Conservation (phyloP, 1,140 invertebrate genomes). For the Ostrea edulis region DNA sequence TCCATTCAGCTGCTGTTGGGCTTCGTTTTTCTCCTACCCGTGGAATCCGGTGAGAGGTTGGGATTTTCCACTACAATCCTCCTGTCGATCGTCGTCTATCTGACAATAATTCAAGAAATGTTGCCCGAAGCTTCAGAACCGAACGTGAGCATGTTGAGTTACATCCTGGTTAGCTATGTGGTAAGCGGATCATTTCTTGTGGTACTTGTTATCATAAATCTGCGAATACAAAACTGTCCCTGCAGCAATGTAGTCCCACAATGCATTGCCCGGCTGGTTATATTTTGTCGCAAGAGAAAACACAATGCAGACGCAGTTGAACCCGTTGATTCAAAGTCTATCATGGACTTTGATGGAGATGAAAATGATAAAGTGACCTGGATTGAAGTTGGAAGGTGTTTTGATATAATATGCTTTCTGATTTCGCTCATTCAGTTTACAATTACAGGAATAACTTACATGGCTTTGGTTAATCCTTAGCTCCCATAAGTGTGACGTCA, state of each 20-base stretch:
- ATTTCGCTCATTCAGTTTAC: not conserved
- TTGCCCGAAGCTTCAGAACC: conserved; percentile 81
- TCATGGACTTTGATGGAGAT: not conserved
- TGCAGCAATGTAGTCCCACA: not conserved
- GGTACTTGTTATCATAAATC: not conserved
- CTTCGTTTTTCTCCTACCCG: conserved; percentile 82
- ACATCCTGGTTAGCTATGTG: not conserved
- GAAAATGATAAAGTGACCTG: not conserved
- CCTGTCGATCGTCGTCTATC: conserved; percentile 82
- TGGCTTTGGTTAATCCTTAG: not conserved
- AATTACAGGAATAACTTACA: not conserved
- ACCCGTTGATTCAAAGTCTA: not conserved
- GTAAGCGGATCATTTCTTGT: not conserved
- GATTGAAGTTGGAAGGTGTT: not conserved
- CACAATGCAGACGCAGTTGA: not conserved
- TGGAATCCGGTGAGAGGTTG: conserved; percentile 82
- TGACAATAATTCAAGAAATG: conserved; percentile 81
- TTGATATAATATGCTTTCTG: not conserved
- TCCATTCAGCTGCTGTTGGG: conserved; percentile 81
- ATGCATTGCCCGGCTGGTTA: not conserved
- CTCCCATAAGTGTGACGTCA: too few relatives aligned
- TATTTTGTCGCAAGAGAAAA: not conserved
- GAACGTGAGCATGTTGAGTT: not conserved
- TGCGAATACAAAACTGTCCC: not conserved
- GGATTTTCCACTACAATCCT: conserved; percentile 82